These are phyloP conservation scores for Mastomys natalensis DNA, from an alignment of 2,113 vertebrate species.

Conservation along the genomic window DNA sequence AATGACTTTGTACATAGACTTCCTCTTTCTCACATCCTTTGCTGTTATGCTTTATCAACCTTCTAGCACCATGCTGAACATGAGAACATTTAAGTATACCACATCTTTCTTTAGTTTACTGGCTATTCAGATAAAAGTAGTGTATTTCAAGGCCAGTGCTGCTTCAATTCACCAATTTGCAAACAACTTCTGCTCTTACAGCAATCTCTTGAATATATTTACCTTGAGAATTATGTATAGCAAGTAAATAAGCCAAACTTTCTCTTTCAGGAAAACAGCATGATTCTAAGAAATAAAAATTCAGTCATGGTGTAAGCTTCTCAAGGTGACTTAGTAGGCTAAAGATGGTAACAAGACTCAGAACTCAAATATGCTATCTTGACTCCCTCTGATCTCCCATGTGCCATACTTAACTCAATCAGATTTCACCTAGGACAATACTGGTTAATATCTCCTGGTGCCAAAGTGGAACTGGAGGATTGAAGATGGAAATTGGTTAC, in stretches of 20 bases:
- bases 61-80: background rate
- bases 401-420: constrained; percentile 52
- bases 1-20: constrained; percentile 23
- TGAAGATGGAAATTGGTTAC: constrained; percentile 70
- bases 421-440: constrained; percentile 65
- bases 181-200: constrained; percentile 35
- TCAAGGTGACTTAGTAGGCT: constrained; percentile 39
- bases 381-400: constrained; percentile 14
- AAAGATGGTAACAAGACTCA: constrained; percentile 22
- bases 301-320: background rate
- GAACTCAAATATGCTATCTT: constrained; percentile 27
- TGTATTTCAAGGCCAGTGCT: constrained; percentile 43
- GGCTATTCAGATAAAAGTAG: constrained; percentile 39
- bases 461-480: constrained; percentile 65
- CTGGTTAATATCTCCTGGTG: constrained; percentile 57
- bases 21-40: background rate
- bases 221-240: constrained; percentile 11
- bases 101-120: constrained; percentile 50
- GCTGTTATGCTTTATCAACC: constrained; percentile 18
- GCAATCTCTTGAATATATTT: constrained; percentile 54
- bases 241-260: constrained; percentile 31
- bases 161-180: constrained; percentile 49
- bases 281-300: constrained; percentile 58
- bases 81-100: constrained; percentile 35
- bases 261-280: constrained; percentile 42